phyloP scores from a whole-genome alignment of 2,888 invertebrate species.

The Lagria hirta region DNA sequence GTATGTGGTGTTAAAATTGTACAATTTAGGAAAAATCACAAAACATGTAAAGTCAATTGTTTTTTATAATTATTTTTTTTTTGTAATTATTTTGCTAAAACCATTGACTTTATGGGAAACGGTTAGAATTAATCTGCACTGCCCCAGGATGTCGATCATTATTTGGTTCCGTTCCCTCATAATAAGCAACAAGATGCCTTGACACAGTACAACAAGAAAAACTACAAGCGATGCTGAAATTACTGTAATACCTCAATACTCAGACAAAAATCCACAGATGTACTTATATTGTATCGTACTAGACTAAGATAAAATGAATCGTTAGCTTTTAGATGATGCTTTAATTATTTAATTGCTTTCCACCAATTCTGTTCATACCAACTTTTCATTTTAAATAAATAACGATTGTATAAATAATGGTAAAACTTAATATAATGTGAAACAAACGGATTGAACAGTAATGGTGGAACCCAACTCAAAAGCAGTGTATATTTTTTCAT shows the following conservation, averaged over 20 bases:
- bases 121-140: constrained; percentile 43
- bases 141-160: constrained; percentile 38
- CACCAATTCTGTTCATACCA: constrained; percentile 36
- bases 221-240: constrained; percentile 47
- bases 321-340: constrained; percentile 48
- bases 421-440: too few relatives aligned
- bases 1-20: constrained; percentile 46
- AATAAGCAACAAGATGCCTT: constrained; percentile 55
- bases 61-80: constrained; percentile 3
- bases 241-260: constrained; percentile 55
- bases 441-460: too few relatives aligned
- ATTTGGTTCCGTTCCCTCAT: constrained; percentile 44
- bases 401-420: too few relatives aligned
- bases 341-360: constrained; percentile 36
- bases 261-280: constrained; percentile 54
- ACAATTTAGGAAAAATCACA: constrained; percentile 33
- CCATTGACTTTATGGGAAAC: constrained; percentile 31
- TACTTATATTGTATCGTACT: constrained; percentile 57
- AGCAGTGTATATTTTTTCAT: constrained; percentile 34
- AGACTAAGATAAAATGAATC: constrained; percentile 49
- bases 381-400: too few relatives aligned
- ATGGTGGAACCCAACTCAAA: too few relatives aligned
- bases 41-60: constrained; percentile 20
- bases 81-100: constrained; percentile 11
- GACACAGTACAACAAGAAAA: constrained; percentile 55